Conservation (phyloP, 2,888 invertebrate species). For the Fabriciana adippe region DNA sequence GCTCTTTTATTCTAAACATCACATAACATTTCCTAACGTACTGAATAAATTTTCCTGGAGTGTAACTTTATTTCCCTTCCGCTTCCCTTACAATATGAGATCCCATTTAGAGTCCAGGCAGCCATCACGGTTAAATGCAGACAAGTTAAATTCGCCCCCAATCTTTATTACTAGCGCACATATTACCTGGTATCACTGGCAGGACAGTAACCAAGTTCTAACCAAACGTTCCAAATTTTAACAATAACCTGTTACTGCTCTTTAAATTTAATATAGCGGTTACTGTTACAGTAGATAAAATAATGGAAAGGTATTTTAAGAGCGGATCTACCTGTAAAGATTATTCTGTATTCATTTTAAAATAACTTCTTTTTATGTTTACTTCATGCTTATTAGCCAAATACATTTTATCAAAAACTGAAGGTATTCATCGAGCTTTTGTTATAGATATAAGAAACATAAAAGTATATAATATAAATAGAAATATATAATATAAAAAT, state of each 20-base stretch:
- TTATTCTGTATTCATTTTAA: no score
- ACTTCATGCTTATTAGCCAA: no score
- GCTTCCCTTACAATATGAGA: conserved; percentile 20
- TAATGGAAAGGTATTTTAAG: no score
- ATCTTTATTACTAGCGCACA: conserved; percentile 57
- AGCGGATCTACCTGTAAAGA: no score
- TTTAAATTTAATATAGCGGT: neutral
- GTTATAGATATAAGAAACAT: no score
- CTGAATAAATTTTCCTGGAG: conserved; percentile 14
- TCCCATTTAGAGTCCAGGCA: conserved; percentile 21
- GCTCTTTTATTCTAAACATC: conserved; percentile 16
- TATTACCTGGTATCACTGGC: conserved; percentile 57
- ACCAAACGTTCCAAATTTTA: conserved; percentile 2
- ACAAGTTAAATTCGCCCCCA: conserved; percentile 31
- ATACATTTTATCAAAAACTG: no score
- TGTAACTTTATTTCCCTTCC: conserved; percentile 10
- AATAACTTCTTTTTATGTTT: no score
- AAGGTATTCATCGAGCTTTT: no score
- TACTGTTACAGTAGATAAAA: no score
- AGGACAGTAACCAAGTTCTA: conserved; percentile 45
- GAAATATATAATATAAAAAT: no score
- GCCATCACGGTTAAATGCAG: conserved; percentile 23
- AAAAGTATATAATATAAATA: no score
- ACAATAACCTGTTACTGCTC: neutral
- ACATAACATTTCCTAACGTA: conserved; percentile 14